These are phyloP conservation scores for Chrysolina oricalcia DNA, from an alignment of 2,888 invertebrate species.

Conservation along the genomic window DNA sequence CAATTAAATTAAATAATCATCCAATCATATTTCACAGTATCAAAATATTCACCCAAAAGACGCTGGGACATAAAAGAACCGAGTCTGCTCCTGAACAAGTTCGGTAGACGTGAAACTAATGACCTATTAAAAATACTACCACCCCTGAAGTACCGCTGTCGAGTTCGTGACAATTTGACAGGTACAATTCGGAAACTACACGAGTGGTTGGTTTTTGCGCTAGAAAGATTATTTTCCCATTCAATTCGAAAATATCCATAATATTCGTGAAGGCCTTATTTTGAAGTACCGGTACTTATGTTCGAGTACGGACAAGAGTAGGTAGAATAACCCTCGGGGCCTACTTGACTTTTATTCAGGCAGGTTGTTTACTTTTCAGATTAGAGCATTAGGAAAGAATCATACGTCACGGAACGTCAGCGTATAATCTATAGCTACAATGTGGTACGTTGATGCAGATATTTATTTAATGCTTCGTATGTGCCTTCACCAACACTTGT, in stretches of 20 bases:
- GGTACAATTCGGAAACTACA: conserved; percentile 27
- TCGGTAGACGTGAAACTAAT: not conserved
- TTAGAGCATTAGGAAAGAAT: conserved; percentile 14
- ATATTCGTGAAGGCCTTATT: conserved; percentile 24
- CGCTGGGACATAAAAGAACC: not conserved
- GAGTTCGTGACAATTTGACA: conserved; percentile 30
- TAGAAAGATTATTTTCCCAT: conserved; percentile 32
- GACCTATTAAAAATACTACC: conserved; percentile 11
- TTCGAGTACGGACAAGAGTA: conserved; percentile 30
- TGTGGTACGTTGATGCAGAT: not conserved
- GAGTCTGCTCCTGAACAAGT: not conserved
- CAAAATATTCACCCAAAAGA: no score
- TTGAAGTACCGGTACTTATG: conserved; percentile 31
- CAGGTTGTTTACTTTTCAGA: conserved; percentile 36
- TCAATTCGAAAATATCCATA: conserved; percentile 30
- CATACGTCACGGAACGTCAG: not conserved
- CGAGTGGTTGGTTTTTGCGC: conserved; percentile 24
- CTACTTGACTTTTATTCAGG: conserved; percentile 32
- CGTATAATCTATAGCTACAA: not conserved
- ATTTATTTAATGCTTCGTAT: not conserved
- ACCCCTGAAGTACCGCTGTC: conserved; percentile 17
- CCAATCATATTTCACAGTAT: no score
- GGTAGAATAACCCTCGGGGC: conserved; percentile 37
- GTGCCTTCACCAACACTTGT: conserved; percentile 34
- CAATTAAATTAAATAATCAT: no score